Percentiles rank a stretch among this genome's conserved stretches.
These are phyloP conservation scores for Enteromius unitaeniatus DNA, from an alignment of 2,797 vertebrate species.

Conservation along the genomic window DNA sequence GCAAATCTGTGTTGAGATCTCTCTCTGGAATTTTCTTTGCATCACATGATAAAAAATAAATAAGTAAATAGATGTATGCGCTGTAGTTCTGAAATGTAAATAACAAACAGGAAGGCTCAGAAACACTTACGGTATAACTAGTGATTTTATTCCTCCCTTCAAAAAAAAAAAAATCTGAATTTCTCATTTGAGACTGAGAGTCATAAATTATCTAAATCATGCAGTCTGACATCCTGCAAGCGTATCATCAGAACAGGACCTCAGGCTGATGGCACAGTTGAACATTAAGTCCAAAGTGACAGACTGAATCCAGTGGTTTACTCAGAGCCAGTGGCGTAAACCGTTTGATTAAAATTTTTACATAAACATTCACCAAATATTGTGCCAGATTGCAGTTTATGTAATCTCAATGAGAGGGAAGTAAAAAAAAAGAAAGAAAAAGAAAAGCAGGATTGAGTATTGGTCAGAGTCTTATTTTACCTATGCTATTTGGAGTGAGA, in stretches of 20 bases:
- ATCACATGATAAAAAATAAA: not conserved
- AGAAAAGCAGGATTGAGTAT: constrained; percentile 14
- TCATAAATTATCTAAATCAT: constrained; percentile 22
- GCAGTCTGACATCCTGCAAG: constrained; percentile 32
- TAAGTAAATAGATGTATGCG: too few relatives aligned
- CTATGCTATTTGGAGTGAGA: constrained; percentile 52
- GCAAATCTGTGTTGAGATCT: not conserved
- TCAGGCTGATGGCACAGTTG: constrained; percentile 26
- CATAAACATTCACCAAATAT: constrained; percentile 19
- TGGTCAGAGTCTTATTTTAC: constrained; percentile 50
- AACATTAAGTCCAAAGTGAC: constrained; percentile 41
- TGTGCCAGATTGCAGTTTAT: not conserved
- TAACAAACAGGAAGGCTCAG: constrained; percentile 8
- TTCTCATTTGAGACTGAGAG: constrained; percentile 13
- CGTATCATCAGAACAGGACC: constrained; percentile 20
- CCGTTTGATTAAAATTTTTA: constrained; percentile 4
- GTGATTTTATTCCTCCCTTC: not conserved
- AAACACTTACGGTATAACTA: constrained; percentile 2
- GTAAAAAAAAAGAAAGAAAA: not conserved
- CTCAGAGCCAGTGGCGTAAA: constrained; percentile 5
- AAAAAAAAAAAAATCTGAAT: not conserved
- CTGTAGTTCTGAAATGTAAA: constrained; percentile 9
- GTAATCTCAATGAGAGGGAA: constrained; percentile 1
- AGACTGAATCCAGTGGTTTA: constrained; percentile 12
- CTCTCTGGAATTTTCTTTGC: not conserved